phyloP scores from a whole-genome alignment of 2,888 invertebrate species.

The Halictus quadricinctus region DNA sequence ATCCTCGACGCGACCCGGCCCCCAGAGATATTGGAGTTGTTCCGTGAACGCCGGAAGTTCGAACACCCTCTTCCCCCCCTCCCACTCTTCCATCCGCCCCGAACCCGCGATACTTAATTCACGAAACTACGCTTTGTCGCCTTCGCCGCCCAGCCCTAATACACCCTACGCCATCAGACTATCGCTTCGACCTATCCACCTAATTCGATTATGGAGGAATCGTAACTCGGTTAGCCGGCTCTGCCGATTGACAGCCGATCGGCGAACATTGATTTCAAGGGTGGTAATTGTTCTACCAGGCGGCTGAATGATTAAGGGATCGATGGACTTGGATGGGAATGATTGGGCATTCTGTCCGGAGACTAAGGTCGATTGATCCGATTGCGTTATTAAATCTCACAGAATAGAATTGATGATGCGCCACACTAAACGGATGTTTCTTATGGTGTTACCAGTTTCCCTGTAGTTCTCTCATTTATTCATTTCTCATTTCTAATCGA shows the following conservation, averaged over 20 bases:
- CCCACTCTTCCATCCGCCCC: not conserved
- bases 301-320: not conserved
- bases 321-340: not conserved
- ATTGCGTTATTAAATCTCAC: too few relatives aligned
- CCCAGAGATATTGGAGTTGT: slow-evolving; percentile 44
- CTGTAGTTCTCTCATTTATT: too few relatives aligned
- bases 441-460: too few relatives aligned
- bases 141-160: not conserved
- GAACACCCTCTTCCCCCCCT: not conserved
- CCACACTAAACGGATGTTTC: too few relatives aligned
- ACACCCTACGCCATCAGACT: not conserved
- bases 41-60: slow-evolving; percentile 39
- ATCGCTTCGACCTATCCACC: not conserved
- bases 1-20: slow-evolving; percentile 34
- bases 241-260: slow-evolving; percentile 1
- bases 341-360: not conserved
- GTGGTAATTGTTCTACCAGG: not conserved
- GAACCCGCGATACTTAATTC: slow-evolving; percentile 53
- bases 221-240: not conserved
- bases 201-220: slow-evolving; percentile 5
- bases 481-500: too few relatives aligned
- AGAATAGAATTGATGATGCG: not conserved
- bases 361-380: not conserved
- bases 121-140: slow-evolving; percentile 35
- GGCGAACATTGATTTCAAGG: not conserved